Conservation (phyloP, 2,797 vertebrate species). For the Sylvilagus floridanus region DNA sequence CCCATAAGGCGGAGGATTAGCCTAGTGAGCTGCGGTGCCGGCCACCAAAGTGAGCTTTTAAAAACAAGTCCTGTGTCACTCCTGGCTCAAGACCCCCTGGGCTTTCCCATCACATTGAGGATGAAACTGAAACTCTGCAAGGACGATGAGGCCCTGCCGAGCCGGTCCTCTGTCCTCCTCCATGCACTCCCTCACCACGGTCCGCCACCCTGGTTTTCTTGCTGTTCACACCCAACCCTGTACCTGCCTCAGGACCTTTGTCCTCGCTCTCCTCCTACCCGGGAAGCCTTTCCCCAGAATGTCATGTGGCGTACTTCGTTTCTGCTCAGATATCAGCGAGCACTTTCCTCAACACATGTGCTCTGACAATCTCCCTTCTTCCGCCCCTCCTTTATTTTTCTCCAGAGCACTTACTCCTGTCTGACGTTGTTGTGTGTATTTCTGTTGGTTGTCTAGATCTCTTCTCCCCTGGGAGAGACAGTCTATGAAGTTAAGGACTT, state of each 20-base stretch:
- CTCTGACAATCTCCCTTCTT: not conserved
- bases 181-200: not conserved
- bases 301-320: not conserved
- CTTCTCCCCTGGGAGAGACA: not conserved
- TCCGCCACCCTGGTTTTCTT: not conserved
- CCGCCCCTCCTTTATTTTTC: not conserved
- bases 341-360: not conserved
- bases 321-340: not conserved
- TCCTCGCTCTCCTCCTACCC: not conserved
- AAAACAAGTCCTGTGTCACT: not conserved
- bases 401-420: not conserved
- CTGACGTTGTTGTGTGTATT: not conserved
- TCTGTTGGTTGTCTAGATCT: not conserved
- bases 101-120: not conserved
- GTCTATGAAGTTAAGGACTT: constrained; percentile 27
- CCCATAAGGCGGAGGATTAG: no score
- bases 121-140: not conserved
- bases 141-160: not conserved
- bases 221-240: not conserved
- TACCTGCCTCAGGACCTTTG: not conserved
- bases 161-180: not conserved
- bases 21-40: no score
- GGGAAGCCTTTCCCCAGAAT: not conserved
- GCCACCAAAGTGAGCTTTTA: not conserved
- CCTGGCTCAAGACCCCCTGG: not conserved